Conservation (phyloP, 1,140 invertebrate species). For the Sinella curviseta region DNA sequence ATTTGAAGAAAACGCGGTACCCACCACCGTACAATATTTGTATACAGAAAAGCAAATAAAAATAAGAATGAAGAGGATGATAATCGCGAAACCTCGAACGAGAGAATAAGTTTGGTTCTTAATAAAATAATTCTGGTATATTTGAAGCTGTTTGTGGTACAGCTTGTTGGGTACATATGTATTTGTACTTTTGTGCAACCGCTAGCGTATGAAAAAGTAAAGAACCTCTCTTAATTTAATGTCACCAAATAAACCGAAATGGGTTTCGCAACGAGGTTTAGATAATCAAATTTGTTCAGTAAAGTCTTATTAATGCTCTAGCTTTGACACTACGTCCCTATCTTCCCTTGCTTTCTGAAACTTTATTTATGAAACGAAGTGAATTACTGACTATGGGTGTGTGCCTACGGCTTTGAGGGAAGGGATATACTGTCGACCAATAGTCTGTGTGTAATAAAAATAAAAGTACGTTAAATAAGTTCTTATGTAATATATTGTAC, state of each 20-base stretch:
- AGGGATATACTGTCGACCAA: not conserved
- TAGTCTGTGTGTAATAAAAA: not conserved
- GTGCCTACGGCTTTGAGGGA: not conserved
- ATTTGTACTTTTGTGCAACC: not conserved
- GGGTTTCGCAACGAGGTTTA: constrained; percentile 8
- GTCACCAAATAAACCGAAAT: constrained; percentile 15
- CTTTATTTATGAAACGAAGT: not conserved
- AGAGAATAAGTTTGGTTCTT: too few species aligned
- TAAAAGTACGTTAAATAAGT: not conserved
- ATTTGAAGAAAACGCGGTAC: too few species aligned
- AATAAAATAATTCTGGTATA: too few species aligned
- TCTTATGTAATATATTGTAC: too few species aligned
- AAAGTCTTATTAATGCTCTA: constrained; percentile 21
- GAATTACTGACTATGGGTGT: not conserved
- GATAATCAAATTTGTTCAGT: constrained; percentile 23
- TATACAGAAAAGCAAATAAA: too few species aligned
- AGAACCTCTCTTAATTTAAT: constrained; percentile 13
- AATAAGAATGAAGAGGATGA: too few species aligned
- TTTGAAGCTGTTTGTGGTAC: too few species aligned
- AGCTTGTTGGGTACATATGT: too few species aligned
- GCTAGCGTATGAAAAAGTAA: not conserved
- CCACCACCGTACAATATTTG: too few species aligned
- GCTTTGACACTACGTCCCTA: not conserved
- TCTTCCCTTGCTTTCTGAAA: not conserved
- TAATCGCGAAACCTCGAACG: too few species aligned